Base-by-base conservation (phyloP, 2,797 vertebrate genomes). In the Rhadinocentrus ornatus region DNA sequence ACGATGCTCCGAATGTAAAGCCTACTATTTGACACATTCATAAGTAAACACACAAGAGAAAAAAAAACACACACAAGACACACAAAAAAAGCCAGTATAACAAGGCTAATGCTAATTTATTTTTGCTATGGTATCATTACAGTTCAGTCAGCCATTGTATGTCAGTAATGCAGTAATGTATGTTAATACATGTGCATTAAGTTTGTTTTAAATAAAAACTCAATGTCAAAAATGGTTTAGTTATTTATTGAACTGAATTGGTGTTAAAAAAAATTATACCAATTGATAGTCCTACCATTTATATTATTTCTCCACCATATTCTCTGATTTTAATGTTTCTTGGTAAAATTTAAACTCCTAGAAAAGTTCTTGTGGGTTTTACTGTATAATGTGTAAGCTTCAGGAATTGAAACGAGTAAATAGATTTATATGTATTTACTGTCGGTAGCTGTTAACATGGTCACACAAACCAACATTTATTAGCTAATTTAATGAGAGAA, bases 1-100 rank as follows among this genome's bases (percentile, higher is more conserved):
- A 0, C 93, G 85, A 41, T 96, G 94, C 46, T 69, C 78, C 0
- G 93, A 62, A 0, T 96, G 94, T 62, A 93, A 93, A 79, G 71
- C 91, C 69, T 82, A 84, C 62, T 75, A 55, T 56, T 52, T 61
- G 18, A 20, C 12, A 11, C 44, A 54, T 0, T 34, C 59, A 11
- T 60, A 53, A 62, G 2, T 35, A 76, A 54, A 62, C 2, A 35
- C 34, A 27, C 12, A 56, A 16, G 3, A 20, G 22, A 62, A 37
- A 29, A 39, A 10, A 6, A 27, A 6, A 46, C 0, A 32, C 6
- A 7, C 13, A 37, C 9, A 26, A 37, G n/a, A 65, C 22, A 15
- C 10, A 11, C 12, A 26, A 52, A 6, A 24, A 4, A 52, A 52
- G 24, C 24, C 11, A 5, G 10, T 12, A 26, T 24, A 24, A 13